Percentiles rank a stretch among this genome's conserved stretches.
phyloP scores from a whole-genome alignment of 1,140 invertebrate genomes.

The Meteorus sp. region DNA sequence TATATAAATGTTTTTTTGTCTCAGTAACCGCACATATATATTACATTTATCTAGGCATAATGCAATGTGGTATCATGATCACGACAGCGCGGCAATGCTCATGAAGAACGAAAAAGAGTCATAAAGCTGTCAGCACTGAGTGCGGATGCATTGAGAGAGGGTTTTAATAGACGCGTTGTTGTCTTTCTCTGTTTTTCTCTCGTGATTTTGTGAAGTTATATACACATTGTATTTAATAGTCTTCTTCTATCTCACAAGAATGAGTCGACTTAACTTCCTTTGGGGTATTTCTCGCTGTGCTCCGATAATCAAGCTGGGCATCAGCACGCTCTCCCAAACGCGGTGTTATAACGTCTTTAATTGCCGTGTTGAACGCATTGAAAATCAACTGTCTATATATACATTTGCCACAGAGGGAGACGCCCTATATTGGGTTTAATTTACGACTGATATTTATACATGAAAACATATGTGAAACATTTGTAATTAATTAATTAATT shows the following conservation, averaged over 20 bases:
- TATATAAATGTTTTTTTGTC: neutral
- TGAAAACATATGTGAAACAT: neutral
- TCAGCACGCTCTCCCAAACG: too few species aligned
- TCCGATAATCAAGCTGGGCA: conserved; percentile 25
- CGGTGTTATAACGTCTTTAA: conserved; percentile 19
- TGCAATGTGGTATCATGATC: neutral
- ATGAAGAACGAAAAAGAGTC: conserved; percentile 13
- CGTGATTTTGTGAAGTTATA: conserved; percentile 1
- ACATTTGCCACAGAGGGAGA: too few species aligned
- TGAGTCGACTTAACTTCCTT: conserved; percentile 21
- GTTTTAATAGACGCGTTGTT: conserved; percentile 3
- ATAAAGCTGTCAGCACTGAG: conserved; percentile 22
- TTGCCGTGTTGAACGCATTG: too few species aligned
- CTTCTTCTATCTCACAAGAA: too few species aligned
- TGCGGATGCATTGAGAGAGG: conserved; percentile 13
- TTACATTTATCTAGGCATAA: neutral
- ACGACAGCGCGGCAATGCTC: conserved; percentile 7
- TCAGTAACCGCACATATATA: neutral
- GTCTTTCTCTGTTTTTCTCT: neutral
- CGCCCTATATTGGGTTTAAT: too few species aligned
- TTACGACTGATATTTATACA: neutral
- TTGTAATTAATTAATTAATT: neutral
- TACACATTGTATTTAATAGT: conserved; percentile 15
- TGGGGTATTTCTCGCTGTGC: conserved; percentile 10
- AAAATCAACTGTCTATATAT: too few species aligned